Evolutionary conservation across 1,140 invertebrate genomes (phyloP), one percentile per base, ranked within the genome.

Genomic region (Drosophila kanapiae): DNA sequence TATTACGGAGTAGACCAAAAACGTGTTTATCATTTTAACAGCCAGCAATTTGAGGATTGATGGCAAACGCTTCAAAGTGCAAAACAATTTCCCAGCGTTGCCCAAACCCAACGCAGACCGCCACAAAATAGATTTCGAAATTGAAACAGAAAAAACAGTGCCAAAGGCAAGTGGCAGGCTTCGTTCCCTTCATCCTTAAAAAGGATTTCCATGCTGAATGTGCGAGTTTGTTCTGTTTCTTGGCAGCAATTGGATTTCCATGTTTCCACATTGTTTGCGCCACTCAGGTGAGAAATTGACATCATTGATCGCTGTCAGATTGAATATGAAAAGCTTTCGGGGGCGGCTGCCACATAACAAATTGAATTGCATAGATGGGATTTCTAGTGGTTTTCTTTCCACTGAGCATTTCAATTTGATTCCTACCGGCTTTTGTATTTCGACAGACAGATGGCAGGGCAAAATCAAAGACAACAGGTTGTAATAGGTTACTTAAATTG

Each of bases 241-340:
- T 72, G 67, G 68, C 67, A 59, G 67, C 53, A 72, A 71, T 71
- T 72, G 65, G 67, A 72, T 71, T 72, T 72, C 67, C 69, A 72
- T 59, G 69, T 72, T 71, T 59, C 53, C 53, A 48, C 69, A 70
- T 72, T 72, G 69, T 72, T 59, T 71, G 49, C 67, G 63, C 62
- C 67, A 70, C 48, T 70, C 67, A 71, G 80, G 45, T 70, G 67
- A 72, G 51, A 82, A 76, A 75, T 84, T 84, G 80, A 81, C 78
- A 90, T 75, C 69, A 70, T 84, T 78, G 64, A 68, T 87, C 68
- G 53, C 53, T 58, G 69, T 71, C 69, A 71, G 69, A 72, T 71
- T 72, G 69, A 72, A 72, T 71, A 72, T 72, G 69, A 71, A 42
- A 51, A 49, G 53, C 53, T 59, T 59, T 72, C 31, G 43, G 27